Conservation (phyloP, 2,888 invertebrate species). For the Euzetes globulus region DNA sequence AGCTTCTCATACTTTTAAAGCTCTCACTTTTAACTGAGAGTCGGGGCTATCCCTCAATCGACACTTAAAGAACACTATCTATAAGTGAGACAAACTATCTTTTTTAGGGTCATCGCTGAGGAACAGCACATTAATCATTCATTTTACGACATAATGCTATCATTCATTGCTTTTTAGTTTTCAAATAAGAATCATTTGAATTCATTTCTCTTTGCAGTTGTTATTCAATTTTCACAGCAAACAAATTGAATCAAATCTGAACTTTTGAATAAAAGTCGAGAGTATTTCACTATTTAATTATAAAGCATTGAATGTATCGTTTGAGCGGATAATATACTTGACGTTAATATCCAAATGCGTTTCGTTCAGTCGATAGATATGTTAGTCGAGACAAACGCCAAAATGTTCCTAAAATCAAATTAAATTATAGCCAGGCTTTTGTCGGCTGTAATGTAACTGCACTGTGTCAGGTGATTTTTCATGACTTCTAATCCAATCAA, state of each 20-base stretch:
- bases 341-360: not conserved
- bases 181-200: not conserved
- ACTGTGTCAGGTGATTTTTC: constrained; percentile 19
- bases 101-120: not conserved
- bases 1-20: not conserved
- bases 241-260: not conserved
- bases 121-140: constrained; percentile 1
- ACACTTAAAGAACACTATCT: constrained; percentile 10
- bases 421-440: constrained; percentile 11
- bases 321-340: not conserved
- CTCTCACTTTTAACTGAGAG: not conserved
- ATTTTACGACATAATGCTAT: constrained; percentile 8
- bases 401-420: not conserved
- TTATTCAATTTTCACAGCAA: not conserved
- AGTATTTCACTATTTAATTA: constrained; percentile 8
- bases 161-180: not conserved
- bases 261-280: not conserved
- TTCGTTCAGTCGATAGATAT: constrained; percentile 9
- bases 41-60: not conserved
- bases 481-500: constrained; percentile 13
- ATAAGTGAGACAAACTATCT: constrained; percentile 2
- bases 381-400: not conserved
- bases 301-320: not conserved
- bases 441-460: too few relatives aligned
- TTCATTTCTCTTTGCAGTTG: not conserved